These are phyloP conservation scores for Connochaetes taurinus DNA, from an alignment of 2,113 vertebrate species.

Conservation along the genomic window DNA sequence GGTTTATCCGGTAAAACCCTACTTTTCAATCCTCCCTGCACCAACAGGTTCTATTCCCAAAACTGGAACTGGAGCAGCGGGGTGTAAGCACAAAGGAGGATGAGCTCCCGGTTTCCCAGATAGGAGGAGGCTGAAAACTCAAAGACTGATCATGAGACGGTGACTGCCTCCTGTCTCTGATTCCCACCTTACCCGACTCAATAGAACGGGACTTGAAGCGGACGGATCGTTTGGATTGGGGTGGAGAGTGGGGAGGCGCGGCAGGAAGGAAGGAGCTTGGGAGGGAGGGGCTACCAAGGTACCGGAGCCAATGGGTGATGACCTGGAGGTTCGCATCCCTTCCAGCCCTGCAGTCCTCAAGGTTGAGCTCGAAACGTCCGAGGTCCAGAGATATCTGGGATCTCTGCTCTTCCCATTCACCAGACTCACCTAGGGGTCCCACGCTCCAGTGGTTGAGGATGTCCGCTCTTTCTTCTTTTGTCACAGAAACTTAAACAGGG, in stretches of 20 bases:
- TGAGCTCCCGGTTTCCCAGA: background rate
- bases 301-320: background rate
- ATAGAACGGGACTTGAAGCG: fast-evolving
- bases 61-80: background rate
- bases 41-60: background rate
- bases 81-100: background rate
- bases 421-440: background rate
- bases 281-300: background rate
- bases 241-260: background rate
- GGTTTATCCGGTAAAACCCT: background rate
- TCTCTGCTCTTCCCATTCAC: background rate
- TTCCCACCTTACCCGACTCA: background rate
- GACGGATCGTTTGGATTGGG: background rate
- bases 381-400: fast-evolving
- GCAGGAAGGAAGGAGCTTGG: fast-evolving
- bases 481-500: background rate
- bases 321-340: fast-evolving
- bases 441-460: background rate
- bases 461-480: background rate
- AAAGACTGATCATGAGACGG: background rate
- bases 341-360: background rate
- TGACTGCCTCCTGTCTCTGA: background rate
- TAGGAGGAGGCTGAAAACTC: background rate
- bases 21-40: background rate
- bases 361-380: background rate